Percentiles rank a stretch among this genome's conserved stretches.
These are phyloP conservation scores for Protomyctophum bolini DNA, from an alignment of 2,113 vertebrate genomes.

Conservation along the genomic window DNA sequence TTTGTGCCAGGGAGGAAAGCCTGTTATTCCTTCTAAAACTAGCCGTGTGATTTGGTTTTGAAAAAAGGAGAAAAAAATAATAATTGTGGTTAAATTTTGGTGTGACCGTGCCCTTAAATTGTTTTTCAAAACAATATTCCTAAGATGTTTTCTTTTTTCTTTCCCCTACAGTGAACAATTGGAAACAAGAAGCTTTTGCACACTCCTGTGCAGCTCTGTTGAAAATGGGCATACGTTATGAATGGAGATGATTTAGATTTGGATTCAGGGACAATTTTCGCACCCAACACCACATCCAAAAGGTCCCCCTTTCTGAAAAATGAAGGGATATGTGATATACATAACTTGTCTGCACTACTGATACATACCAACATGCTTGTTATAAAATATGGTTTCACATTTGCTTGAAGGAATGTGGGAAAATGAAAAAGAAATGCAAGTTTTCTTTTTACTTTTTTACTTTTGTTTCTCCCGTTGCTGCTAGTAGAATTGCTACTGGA, in stretches of 20 bases:
- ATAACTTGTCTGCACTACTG: slow-evolving; percentile 73
- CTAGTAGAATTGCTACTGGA: slow-evolving; percentile 56
- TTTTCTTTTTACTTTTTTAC: slow-evolving; percentile 46
- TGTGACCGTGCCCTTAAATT: no score
- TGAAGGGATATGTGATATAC: slow-evolving; percentile 54
- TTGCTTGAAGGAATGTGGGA: slow-evolving; percentile 58
- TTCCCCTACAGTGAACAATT: slow-evolving; percentile 58
- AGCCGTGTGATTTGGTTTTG: no score
- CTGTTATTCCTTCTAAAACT: no score
- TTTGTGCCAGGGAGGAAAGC: no score
- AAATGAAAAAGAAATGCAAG: slow-evolving; percentile 39
- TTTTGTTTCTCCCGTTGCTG: slow-evolving; percentile 51
- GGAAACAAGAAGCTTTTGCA: slow-evolving; percentile 70
- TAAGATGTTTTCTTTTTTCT: slow-evolving; percentile 13
- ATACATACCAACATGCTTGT: slow-evolving; percentile 25
- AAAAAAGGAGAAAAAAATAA: no score
- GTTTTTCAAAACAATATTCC: no score
- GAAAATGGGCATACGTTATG: slow-evolving; percentile 50
- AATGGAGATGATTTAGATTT: slow-evolving; percentile 69
- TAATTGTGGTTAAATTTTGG: no score
- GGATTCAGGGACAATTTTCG: slow-evolving; percentile 71
- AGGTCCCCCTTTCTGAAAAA: background rate
- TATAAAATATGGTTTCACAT: slow-evolving; percentile 35
- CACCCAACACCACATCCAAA: slow-evolving; percentile 48
- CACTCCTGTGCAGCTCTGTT: slow-evolving; percentile 67